Base-by-base conservation (phyloP, 2,797 vertebrate species). In the Graptemys geographica region DNA sequence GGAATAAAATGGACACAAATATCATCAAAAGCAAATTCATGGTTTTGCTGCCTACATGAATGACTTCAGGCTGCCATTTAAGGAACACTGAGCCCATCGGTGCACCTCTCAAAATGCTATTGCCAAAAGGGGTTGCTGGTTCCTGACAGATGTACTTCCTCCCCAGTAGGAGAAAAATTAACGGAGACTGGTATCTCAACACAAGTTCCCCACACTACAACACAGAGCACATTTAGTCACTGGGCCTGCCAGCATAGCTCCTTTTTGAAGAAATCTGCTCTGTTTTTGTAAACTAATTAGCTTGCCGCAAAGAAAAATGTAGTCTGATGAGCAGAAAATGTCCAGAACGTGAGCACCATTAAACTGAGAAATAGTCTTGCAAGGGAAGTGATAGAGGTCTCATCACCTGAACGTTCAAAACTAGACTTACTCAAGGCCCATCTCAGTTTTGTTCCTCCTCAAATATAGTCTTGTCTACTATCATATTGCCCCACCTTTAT, bases 81-180 rank as follows among this genome's bases (percentile, higher is more conserved):
- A 94, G 59, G 94, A 97, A 90, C 37, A 1, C 81, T 97, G 97
- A 97, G 96, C 69, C 96, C 95, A 88, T 96, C 96, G 96, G 96
- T 97, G 95, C 95, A 94, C 93, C 96, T 95, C 94, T 96, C 97
- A 96, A 97, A 97, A 97, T 95, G 95, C 96, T 96, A 96, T 96
- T 97, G 96, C 96, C 96, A 94, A 96, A 96, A 97, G 96, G 94
- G 92, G 95, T 86, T 96, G 94, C 94, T 96, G 90, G 88, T 96
- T 94, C 95, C 92, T 95, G 96, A 96, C 96, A 97, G 96, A 97
- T 96, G 95, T 96, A 96, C 96, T 94, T 97, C 96, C 96, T 96
- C 97, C 95, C 94, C 90, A 94, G 78, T 55, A 86, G 89, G 69
- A 90, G 93, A 94, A 96, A 96, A 87, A 90, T 37, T 91, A 92